Conservation (phyloP, 2,888 invertebrate genomes). For the Leptura quadrifasciata region DNA sequence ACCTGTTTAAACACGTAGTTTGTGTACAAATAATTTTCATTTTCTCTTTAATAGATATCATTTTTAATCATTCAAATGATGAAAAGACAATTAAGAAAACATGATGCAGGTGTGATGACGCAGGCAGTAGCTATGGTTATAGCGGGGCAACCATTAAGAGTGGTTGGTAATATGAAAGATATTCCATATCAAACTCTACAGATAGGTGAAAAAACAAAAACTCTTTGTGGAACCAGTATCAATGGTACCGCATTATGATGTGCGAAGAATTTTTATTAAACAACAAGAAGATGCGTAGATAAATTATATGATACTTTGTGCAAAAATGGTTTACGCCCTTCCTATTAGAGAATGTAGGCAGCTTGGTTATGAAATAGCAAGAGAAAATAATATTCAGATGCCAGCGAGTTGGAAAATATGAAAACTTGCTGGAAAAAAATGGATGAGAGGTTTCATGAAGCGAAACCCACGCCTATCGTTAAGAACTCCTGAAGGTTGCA, state of each 20-base stretch:
- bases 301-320: neutral
- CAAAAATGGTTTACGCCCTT: neutral
- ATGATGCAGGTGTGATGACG: too few relatives aligned
- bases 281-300: too few relatives aligned
- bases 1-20: too few relatives aligned
- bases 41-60: too few relatives aligned
- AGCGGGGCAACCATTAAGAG: too few relatives aligned
- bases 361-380: too few relatives aligned
- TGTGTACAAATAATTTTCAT: too few relatives aligned
- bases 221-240: neutral
- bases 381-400: neutral
- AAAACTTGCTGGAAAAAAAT: constrained; percentile 9
- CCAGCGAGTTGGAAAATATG: neutral
- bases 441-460: neutral
- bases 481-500: too few relatives aligned
- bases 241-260: neutral
- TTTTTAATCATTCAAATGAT: too few relatives aligned
- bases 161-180: neutral
- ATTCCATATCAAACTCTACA: neutral
- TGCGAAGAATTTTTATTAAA: neutral
- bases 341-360: neutral
- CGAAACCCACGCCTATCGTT: too few relatives aligned
- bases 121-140: too few relatives aligned
- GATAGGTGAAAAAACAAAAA: neutral
- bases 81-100: too few relatives aligned